phyloP scores from a whole-genome alignment of 1,140 invertebrate species.

The Drosophila fuyamai region DNA sequence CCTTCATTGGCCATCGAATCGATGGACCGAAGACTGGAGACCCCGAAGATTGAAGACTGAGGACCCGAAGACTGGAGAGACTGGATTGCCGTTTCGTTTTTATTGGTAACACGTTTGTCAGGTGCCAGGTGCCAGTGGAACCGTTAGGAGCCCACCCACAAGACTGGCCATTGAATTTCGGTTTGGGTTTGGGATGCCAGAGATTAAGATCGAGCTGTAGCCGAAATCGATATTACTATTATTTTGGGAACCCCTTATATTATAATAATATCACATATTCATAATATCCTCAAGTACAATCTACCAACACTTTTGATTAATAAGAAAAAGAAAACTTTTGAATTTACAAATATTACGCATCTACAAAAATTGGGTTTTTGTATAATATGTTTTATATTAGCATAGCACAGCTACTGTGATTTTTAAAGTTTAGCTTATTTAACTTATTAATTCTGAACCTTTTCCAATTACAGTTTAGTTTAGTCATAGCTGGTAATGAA shows the following conservation, averaged over 20 bases:
- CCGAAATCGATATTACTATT: too few species aligned
- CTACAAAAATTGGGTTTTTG: too few species aligned
- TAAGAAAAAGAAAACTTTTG: too few species aligned
- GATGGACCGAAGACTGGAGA: not conserved
- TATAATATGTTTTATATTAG: too few species aligned
- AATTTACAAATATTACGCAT: too few species aligned
- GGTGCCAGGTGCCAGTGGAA: constrained; percentile 35
- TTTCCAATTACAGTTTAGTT: constrained; percentile 79
- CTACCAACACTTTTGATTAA: too few species aligned
- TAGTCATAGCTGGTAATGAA: constrained; percentile 87
- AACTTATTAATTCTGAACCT: not conserved
- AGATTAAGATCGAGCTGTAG: not conserved
- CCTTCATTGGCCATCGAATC: constrained; percentile 12
- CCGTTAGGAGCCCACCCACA: constrained; percentile 47
- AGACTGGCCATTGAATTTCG: not conserved
- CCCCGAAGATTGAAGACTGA: not conserved
- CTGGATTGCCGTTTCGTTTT: constrained; percentile 71
- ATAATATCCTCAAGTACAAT: too few species aligned
- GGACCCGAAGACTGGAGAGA: constrained; percentile 10
- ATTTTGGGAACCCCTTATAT: not conserved
- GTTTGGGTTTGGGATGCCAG: not conserved
- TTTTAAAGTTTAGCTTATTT: not conserved
- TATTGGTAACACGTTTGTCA: constrained; percentile 74
- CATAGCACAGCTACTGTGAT: not conserved
- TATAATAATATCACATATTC: not conserved